Evolutionary conservation across 1,140 invertebrate genomes (phyloP), one percentile per base, ranked within the genome.

Genomic region (Brachionus asplanchnoidis): DNA sequence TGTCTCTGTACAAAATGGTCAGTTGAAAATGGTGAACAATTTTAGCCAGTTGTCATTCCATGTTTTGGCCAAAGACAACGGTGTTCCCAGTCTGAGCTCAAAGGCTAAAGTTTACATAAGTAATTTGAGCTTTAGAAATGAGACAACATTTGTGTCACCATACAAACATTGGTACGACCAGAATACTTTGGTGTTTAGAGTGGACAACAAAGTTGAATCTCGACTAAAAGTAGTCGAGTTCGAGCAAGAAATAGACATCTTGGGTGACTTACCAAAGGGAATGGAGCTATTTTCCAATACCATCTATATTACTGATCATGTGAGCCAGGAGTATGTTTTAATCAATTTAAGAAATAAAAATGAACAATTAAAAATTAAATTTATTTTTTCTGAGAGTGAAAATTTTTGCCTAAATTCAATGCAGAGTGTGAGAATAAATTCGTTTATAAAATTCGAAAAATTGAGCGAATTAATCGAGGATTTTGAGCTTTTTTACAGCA

Each of bases 11-110:
- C 7, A 73, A n/a, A 73, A 73, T 14, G 36, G 36, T 20, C 17
- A 3, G 1, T 40, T 73, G 17, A 42, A n/a, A 6, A 73, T 73
- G 68, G 9, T 40, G 5, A 42, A 73, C 5, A 73, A 73, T 73
- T 73, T 73, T 17, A 44, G n/a, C 20, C 3, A 56, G 7, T 80
- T 80, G 40, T 53, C 17, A n/a, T 53, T 80, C 20, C 20, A 53
- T 65, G 77, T 80, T 23, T 9, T 80, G 28, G 77, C 77, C 28
- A 36, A n/a, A 17, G 77, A 80, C 77, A 32, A 32, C 17, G 77
- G 77, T 56, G n/a, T n/a, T 36, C 77, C 77, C 2, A 65, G 50
- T 28, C 8, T 80, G n/a, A 40, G 28, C 77, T 53, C 77, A 32
- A 56, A 11, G n/a, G 14, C 44, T 6, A 26, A 65, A 17, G 77